Evolutionary conservation across 2,113 vertebrate genomes (phyloP).

Genomic region (Blennius ocellaris): DNA sequence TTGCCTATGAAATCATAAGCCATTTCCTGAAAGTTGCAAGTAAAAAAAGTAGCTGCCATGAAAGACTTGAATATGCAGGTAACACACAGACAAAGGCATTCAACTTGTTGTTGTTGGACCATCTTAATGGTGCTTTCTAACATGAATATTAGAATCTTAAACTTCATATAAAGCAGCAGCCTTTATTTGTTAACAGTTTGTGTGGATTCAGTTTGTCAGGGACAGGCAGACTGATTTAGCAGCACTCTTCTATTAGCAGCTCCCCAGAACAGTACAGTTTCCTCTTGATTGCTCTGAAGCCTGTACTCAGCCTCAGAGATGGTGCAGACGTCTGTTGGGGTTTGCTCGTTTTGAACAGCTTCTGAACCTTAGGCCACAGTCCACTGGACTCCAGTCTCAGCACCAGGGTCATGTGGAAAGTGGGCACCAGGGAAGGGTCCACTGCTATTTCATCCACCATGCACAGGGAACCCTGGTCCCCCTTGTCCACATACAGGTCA

Average conservation of each 20-base stretch:
- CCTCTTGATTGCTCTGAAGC: conserved; percentile 93
- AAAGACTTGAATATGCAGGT: not conserved
- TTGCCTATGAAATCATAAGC: conserved; percentile 65
- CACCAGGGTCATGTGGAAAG: conserved; percentile 93
- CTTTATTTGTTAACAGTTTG: conserved; percentile 3
- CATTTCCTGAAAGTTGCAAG: not conserved
- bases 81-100: conserved; percentile 3
- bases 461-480: conserved; percentile 79
- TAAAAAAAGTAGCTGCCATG: conserved; percentile 56
- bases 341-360: conserved; percentile 83
- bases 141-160: not conserved
- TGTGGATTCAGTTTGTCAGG: conserved; percentile 9
- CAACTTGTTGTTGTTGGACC: not conserved
- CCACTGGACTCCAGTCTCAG: conserved; percentile 88
- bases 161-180: not conserved
- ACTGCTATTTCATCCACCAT: conserved; percentile 89
- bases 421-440: conserved; percentile 89
- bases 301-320: conserved; percentile 84
- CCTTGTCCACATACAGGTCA: conserved; percentile 90
- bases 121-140: conserved; percentile 11
- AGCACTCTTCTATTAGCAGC: conserved; percentile 93
- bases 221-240: conserved; percentile 50
- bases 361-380: conserved; percentile 93
- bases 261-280: conserved; percentile 94
- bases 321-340: conserved; percentile 74